Base-by-base conservation (phyloP, 1,140 invertebrate species). In the Eulimnadia texana region DNA sequence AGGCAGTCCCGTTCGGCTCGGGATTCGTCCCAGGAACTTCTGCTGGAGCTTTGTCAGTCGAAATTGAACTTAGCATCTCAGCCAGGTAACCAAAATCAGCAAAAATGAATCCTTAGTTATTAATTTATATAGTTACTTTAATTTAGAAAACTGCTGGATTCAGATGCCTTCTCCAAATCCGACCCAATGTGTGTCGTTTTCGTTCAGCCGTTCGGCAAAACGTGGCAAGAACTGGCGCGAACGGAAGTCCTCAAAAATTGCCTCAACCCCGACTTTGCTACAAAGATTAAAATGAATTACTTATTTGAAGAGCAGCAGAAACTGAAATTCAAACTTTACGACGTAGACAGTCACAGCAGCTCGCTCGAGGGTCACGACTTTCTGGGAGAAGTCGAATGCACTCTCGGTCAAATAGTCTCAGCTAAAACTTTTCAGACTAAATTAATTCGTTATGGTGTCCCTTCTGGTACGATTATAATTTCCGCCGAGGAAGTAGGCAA, bases 141-240 rank as follows among this genome's bases (percentile, higher is more conserved):
- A 6, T 56, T 25, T 29, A 56, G 54, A 25, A 27, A 57, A 10
- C 33, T 57, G 24, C 3, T 29, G 13, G 29, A 57, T 57, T 22
- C 27, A 29, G 81, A 84, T 71, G 68, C 79, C 16, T 70, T 80
- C 20, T 82, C 80, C 0, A 82, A 81, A 66, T 82, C 80, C 29
- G 82, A 84, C 68, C 82, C 82, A 13, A 79, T 80, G 71, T 79
- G 76, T 67, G 76, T 81, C 3, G 71, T 82, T 2, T 80, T 72
- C 63, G 72, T 79, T 63, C 69, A 73, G 60, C 73, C 74, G 50
- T 72, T 74, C 64, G 73, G 73, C 23, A 63, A 70, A 47, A 67
- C 74, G 42, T 81, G 78, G 78, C 68, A 72, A 16, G 79, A 82
- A 71, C 67, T 76, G 58, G 77, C 78, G 52, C 69, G 80, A 65